A percentile compares a stretch with the other conserved stretches of the same genome.
Evolutionary conservation across 2,113 vertebrate species (phyloP).

Genomic region (Xiphophorus couchianus): DNA sequence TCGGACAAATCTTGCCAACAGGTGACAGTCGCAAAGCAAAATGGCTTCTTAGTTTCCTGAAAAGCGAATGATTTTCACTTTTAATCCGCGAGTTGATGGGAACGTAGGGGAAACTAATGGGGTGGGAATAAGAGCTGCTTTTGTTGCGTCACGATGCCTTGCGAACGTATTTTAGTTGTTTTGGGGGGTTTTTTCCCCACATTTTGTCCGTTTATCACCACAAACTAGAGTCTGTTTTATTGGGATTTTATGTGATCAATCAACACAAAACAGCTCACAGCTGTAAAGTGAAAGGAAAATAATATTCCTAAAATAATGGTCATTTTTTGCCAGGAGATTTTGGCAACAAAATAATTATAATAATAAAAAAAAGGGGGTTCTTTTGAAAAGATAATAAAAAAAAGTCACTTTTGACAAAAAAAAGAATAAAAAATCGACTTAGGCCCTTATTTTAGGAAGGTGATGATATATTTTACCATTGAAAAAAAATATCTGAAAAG

Average conservation of each 20-base stretch:
- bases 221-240: too few species aligned
- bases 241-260: not conserved
- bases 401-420: too few species aligned
- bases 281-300: not conserved
- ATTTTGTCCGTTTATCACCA: too few species aligned
- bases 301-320: too few species aligned
- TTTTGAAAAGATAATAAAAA: too few species aligned
- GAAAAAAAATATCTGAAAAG: not conserved
- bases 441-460: too few species aligned
- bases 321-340: too few species aligned
- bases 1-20: slow-evolving; percentile 55
- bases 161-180: not conserved
- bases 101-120: slow-evolving; percentile 7
- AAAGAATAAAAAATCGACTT: too few species aligned
- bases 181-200: not conserved
- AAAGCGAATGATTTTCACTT: slow-evolving; percentile 33
- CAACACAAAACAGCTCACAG: not conserved
- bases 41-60: slow-evolving; percentile 38
- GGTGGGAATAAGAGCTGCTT: slow-evolving; percentile 9
- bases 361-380: too few species aligned
- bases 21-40: slow-evolving; percentile 39
- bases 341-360: too few species aligned
- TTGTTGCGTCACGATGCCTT: not conserved
- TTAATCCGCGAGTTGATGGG: slow-evolving; percentile 33
- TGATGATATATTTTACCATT: not conserved